phyloP scores from a whole-genome alignment of 1,140 invertebrate genomes.

The Lordiphosa mommai region DNA sequence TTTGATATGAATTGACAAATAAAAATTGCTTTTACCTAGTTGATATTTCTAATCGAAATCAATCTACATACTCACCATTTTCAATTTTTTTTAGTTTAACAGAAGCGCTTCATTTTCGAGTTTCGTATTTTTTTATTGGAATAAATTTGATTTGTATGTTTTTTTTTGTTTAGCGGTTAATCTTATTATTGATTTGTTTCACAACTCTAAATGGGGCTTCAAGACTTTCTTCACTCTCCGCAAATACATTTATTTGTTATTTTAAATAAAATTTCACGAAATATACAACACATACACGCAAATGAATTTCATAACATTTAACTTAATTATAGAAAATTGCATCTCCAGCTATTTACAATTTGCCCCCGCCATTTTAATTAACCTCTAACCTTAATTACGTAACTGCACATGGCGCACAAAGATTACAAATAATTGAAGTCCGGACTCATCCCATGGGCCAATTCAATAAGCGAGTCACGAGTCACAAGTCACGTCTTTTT shows the following conservation, averaged over 20 bases:
- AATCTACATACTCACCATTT: too few species aligned
- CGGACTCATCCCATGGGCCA: slow-evolving; percentile 2
- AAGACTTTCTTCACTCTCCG: too few species aligned
- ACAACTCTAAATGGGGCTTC: slow-evolving; percentile 53
- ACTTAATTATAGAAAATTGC: slow-evolving; percentile 59
- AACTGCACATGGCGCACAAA: slow-evolving; percentile 67
- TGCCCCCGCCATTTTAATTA: slow-evolving; percentile 49
- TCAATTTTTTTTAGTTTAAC: too few species aligned
- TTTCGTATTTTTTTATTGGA: slow-evolving; percentile 27
- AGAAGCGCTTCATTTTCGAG: too few species aligned
- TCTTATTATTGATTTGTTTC: slow-evolving; percentile 74
- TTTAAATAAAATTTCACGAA: slow-evolving; percentile 30
- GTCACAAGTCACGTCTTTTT: slow-evolving; percentile 54
- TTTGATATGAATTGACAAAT: too few species aligned
- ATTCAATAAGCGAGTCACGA: slow-evolving; percentile 69
- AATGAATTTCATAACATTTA: slow-evolving; percentile 44
- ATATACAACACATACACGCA: slow-evolving; percentile 36
- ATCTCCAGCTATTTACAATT: slow-evolving; percentile 58
- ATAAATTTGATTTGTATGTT: slow-evolving; percentile 36
- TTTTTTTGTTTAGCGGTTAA: slow-evolving; percentile 37
- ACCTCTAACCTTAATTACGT: slow-evolving; percentile 75
- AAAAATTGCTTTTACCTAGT: too few species aligned
- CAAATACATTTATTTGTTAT: slow-evolving; percentile 7
- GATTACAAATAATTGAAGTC: slow-evolving; percentile 74
- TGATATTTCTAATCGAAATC: too few species aligned